phyloP scores from a whole-genome alignment of 2,113 vertebrate genomes.

The Aptenodytes patagonicus region DNA sequence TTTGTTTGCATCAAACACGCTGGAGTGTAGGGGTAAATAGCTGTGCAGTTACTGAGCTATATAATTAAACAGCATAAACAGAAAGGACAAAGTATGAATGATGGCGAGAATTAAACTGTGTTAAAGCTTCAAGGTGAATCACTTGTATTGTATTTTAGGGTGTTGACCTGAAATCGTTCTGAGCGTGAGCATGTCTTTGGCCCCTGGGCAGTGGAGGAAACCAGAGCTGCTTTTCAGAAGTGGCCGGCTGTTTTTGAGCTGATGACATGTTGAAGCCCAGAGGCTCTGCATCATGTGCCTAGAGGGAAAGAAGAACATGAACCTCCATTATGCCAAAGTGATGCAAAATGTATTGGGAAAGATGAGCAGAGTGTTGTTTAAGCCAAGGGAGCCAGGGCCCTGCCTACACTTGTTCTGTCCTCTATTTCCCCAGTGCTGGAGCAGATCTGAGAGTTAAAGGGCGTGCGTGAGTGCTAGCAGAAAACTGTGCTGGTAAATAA shows the following conservation, averaged over 20 bases:
- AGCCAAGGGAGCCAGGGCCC: neutral
- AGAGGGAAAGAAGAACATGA: neutral
- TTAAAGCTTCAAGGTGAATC: neutral
- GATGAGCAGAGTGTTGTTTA: neutral
- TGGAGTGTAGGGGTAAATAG: neutral
- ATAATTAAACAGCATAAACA: neutral
- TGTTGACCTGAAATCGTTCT: neutral
- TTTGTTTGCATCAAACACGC: neutral
- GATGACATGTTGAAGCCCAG: neutral
- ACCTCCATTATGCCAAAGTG: neutral
- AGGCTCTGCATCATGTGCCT: neutral
- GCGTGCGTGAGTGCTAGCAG: neutral
- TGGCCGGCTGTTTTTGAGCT: neutral
- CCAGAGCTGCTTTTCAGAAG: neutral
- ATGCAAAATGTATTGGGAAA: neutral
- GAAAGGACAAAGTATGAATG: neutral
- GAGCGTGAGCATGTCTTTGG: neutral
- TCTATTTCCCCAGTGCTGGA: neutral
- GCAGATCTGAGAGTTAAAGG: neutral
- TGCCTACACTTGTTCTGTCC: neutral
- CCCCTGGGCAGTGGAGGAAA: neutral
- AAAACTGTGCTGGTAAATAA: neutral
- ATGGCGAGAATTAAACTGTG: neutral
- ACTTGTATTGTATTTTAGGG: neutral
- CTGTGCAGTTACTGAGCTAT: neutral